Evolutionary conservation across 2,888 invertebrate species (phyloP), one percentile per base, ranked within the genome.

Genomic region (Pasiphila rectangulata): DNA sequence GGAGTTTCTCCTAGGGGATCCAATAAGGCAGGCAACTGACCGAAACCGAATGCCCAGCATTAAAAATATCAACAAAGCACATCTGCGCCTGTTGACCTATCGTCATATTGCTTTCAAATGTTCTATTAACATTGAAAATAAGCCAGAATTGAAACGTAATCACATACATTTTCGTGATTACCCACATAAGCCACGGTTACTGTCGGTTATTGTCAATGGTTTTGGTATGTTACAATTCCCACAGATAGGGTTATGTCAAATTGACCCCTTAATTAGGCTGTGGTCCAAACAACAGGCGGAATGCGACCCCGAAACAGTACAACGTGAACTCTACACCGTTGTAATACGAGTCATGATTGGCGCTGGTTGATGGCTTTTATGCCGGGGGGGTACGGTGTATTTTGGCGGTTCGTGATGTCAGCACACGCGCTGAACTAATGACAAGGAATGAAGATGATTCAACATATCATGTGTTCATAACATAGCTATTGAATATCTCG

Each of bases 221-320:
- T 47, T 36, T 50, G 17, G 49, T 37, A 13, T 25, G 10, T 45
- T 57, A 61, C 46, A 38, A 54, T 67, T 73, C 72, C 63, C 68
- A 72, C 56, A 56, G 56, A 54, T 51, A 47, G 49, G 54, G 61
- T 57, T 60, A 67, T 60, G 41, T 45, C 63, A 63, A 59, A 68
- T 70, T 70, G 64, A 69, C 64, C 65, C 41, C 54, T 54, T 64
- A 59, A 65, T 63, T 54, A 54, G 40, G 20, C 51, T 51, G 54
- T 60, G 64, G 63, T 46, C 25, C 56, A 61, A 62, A 57, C 36
- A 21, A 48, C 44, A 32, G 51, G 54, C 56, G 56, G 51, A 43
- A 47, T 52, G 51, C 49, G 55, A 46, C 46, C 46, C 7, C 12
- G n/a, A 9, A 35, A 36, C 17, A 45, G 48, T 30, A 48, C 21